Conservation (phyloP, 1,140 invertebrate genomes). For the Cydia splendana region DNA sequence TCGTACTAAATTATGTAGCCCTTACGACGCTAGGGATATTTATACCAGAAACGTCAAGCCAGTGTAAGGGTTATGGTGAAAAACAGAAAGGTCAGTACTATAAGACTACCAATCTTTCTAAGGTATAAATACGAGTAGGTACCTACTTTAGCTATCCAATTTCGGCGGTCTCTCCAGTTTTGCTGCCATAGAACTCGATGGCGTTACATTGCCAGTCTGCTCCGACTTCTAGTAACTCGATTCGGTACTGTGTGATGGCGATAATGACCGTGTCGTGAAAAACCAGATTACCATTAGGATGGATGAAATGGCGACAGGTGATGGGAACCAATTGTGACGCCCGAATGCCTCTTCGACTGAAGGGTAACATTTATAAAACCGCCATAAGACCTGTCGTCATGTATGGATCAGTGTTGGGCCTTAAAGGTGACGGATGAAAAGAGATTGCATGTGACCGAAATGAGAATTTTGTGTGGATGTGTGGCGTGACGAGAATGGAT, state of each 20-base stretch:
- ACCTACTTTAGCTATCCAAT: neutral
- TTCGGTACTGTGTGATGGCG: slow-evolving; percentile 37
- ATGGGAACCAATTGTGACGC: too few relatives aligned
- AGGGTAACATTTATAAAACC: too few relatives aligned
- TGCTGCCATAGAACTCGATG: slow-evolving; percentile 30
- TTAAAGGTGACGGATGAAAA: too few relatives aligned
- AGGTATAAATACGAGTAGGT: neutral
- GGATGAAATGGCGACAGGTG: too few relatives aligned
- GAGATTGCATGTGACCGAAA: too few relatives aligned
- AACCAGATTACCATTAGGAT: too few relatives aligned
- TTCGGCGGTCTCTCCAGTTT: slow-evolving; percentile 35
- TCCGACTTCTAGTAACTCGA: slow-evolving; percentile 39
- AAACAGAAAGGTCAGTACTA: slow-evolving; percentile 52
- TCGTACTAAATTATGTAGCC: slow-evolving; percentile 62
- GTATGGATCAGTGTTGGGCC: too few relatives aligned
- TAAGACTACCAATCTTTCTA: neutral
- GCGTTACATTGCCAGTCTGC: slow-evolving; percentile 34
- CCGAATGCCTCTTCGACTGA: too few relatives aligned
- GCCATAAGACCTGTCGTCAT: too few relatives aligned
- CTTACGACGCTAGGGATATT: slow-evolving; percentile 56
- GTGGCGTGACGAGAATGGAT: too few relatives aligned
- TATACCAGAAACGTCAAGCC: slow-evolving; percentile 50
- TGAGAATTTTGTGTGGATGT: too few relatives aligned
- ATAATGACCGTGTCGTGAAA: too few relatives aligned
- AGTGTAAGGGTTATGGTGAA: slow-evolving; percentile 43